A percentile compares a stretch with the other conserved stretches of the same genome.
Conservation (phyloP, 1,140 invertebrate species). For the Alviniconcha marisindica region DNA sequence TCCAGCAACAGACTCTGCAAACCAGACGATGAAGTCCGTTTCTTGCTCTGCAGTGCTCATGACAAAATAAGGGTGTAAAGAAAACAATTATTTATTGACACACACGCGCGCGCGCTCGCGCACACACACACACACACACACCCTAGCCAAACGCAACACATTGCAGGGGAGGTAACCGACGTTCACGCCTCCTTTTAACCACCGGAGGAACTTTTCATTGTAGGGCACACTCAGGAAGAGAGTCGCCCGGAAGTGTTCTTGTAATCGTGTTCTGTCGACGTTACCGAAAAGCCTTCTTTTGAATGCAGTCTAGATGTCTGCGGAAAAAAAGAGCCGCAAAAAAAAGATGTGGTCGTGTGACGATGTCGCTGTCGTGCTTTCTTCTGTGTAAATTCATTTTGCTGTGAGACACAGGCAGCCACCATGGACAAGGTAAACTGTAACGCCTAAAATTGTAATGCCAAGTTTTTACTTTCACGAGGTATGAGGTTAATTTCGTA, state of each 20-base stretch:
- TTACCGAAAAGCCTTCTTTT: not conserved
- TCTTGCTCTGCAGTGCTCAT: too few relatives aligned
- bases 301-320: not conserved
- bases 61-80: too few relatives aligned
- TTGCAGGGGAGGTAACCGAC: too few relatives aligned
- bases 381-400: not conserved
- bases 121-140: too few relatives aligned
- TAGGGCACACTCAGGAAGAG: not conserved
- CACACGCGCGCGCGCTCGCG: too few relatives aligned
- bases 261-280: not conserved
- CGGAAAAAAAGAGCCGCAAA: not conserved
- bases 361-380: not conserved
- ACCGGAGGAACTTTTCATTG: not conserved
- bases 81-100: too few relatives aligned
- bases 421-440: not conserved
- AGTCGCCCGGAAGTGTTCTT: not conserved
- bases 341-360: conserved; percentile 19
- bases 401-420: not conserved
- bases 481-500: not conserved
- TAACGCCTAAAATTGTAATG: not conserved
- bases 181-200: too few relatives aligned
- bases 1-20: too few relatives aligned
- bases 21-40: too few relatives aligned
- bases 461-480: not conserved
- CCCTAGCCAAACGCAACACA: too few relatives aligned